These are phyloP conservation scores for Typhlichthys eigenmanni DNA, from an alignment of 2,797 vertebrate genomes.

Conservation along the genomic window DNA sequence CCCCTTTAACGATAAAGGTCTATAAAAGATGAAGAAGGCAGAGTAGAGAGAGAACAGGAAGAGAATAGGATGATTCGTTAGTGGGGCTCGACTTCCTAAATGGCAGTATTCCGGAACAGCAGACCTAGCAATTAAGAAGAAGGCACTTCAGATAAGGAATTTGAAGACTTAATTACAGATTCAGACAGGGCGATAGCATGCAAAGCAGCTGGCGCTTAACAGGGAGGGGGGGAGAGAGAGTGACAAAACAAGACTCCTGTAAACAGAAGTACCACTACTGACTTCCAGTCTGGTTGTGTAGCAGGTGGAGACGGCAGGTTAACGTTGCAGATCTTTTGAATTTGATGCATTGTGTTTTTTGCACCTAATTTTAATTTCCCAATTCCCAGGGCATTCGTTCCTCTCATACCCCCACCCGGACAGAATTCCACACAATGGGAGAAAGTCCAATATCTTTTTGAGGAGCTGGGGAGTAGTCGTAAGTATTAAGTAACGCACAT, in stretches of 20 bases:
- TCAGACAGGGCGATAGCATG: neutral
- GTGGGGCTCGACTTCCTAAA: constrained; percentile 1
- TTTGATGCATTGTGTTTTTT: constrained; percentile 4
- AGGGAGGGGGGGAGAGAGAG: too few species aligned
- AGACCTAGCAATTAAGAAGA: neutral
- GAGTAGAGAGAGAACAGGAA: neutral
- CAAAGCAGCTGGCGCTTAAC: neutral
- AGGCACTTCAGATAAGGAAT: neutral
- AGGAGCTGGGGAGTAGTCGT: constrained; percentile 94
- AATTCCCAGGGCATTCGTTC: constrained; percentile 87
- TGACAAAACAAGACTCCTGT: neutral
- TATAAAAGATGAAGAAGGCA: too few species aligned
- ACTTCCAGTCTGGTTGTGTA: too few species aligned
- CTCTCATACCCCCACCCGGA: constrained; percentile 82
- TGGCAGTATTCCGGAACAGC: too few species aligned
- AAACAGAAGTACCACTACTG: neutral
- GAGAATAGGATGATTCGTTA: neutral
- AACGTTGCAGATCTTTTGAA: neutral
- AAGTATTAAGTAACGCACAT: constrained; percentile 69
- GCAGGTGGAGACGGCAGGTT: neutral
- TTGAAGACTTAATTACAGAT: constrained; percentile 1
- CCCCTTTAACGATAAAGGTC: too few species aligned
- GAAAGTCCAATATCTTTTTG: constrained; percentile 91
- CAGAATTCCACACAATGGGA: constrained; percentile 97
- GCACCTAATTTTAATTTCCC: constrained; percentile 19